Evolutionary conservation across 2,888 invertebrate species (phyloP), one percentile per base, ranked within the genome.

Genomic region (Pristionchus japonicus): DNA sequence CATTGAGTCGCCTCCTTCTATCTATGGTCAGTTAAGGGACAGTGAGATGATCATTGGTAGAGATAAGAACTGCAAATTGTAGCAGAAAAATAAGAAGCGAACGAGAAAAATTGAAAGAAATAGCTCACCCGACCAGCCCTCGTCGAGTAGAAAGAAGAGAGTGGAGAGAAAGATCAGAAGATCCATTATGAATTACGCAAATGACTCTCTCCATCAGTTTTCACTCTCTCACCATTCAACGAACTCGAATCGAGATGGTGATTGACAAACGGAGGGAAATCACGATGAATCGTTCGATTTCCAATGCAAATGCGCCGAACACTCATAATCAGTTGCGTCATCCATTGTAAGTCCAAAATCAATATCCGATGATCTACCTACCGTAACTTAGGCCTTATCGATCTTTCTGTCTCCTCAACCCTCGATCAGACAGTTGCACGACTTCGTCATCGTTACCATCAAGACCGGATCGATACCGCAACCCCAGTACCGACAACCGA

Each of bases 41-140:
- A 77, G 23, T 47, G 43, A 47, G 7, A 77, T 77, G 77, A 47
- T 47, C 43, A 77, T 17, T 47, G 27, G 47, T 15, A 47, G 17
- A 40, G 40, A 70, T 70, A 70, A 37, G 37, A 70, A 70, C 70
- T 70, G 70, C 70, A 70, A 70, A 70, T 70, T n/a, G 37, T 13
- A 40, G 70, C 70, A 37, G 70, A 70, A 34, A 70, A 70, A 37
- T 37, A 23, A 9, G 37, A 27, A 7, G 80, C 13, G 15, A 47
- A 27, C 27, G 3, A 27, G 15, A 43, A 27, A 80, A 80, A 80
- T 37, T 47, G 3, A 27, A 4, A 43, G 47, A 80, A 80, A 80
- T 37, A 27, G 11, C n/a, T 80, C n/a, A 80, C 49, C 70, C 49
- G 80, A 80, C 80, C 61, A n/a, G 37, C 61, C 84, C 17, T 37